Evolutionary conservation across 1,140 invertebrate genomes (phyloP).

Genomic region (Neodiprion virginianus): DNA sequence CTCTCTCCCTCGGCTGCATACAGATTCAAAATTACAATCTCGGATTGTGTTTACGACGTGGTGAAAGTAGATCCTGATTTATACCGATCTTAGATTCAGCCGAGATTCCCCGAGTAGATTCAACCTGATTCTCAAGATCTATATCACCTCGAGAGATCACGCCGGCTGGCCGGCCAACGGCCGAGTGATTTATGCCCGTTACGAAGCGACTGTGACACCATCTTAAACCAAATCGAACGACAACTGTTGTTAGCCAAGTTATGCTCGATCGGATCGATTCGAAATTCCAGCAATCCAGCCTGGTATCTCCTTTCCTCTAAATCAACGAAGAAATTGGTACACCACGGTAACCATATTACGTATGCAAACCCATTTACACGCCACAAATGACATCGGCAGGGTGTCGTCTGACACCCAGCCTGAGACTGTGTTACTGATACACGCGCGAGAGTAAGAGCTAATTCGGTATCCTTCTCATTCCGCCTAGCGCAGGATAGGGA

Average conservation of each 20-base stretch:
- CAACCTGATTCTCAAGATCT: background rate
- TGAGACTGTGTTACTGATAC: background rate
- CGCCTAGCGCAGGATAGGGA: background rate
- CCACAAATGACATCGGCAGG: too few relatives aligned
- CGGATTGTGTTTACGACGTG: constrained; percentile 9
- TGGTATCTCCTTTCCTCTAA: background rate
- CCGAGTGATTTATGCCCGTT: background rate
- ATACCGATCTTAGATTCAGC: background rate
- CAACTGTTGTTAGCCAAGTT: background rate
- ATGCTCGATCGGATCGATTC: background rate
- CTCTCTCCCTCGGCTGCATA: constrained; percentile 53
- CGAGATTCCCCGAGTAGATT: background rate
- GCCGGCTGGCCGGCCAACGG: too few relatives aligned
- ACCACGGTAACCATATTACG: background rate
- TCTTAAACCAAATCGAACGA: constrained; percentile 5
- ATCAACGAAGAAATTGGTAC: background rate
- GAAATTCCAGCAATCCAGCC: background rate
- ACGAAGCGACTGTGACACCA: background rate
- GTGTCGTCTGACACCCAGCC: background rate
- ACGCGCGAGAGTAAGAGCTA: background rate
- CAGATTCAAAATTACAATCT: constrained; percentile 60
- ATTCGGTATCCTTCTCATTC: background rate
- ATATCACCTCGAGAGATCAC: background rate
- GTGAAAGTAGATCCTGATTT: constrained; percentile 7
- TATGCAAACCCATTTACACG: background rate